phyloP scores from a whole-genome alignment of 1,140 invertebrate species.

The Babylonia areolata region DNA sequence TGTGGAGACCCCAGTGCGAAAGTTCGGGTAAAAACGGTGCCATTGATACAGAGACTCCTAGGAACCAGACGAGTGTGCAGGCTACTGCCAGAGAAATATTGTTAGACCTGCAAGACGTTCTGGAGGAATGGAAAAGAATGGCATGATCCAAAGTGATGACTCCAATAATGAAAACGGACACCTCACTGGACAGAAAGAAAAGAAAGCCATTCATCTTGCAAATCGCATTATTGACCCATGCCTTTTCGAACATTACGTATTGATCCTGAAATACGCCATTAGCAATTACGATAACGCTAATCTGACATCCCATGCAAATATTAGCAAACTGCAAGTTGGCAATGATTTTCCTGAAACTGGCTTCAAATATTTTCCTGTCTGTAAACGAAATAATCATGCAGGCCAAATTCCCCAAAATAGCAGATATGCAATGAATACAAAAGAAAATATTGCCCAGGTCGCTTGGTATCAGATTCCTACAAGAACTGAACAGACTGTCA shows the following conservation, averaged over 20 bases:
- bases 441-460: slow-evolving; percentile 40
- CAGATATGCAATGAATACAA: slow-evolving; percentile 43
- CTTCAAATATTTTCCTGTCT: background rate
- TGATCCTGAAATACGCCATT: slow-evolving; percentile 51
- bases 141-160: slow-evolving; percentile 52
- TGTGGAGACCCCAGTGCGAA: slow-evolving; percentile 48
- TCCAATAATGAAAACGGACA: slow-evolving; percentile 32
- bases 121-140: background rate
- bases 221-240: slow-evolving; percentile 11
- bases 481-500: slow-evolving; percentile 24
- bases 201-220: slow-evolving; percentile 31
- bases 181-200: slow-evolving; percentile 37
- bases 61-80: slow-evolving; percentile 14
- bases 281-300: slow-evolving; percentile 23
- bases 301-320: slow-evolving; percentile 35
- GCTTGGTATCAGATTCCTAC: slow-evolving; percentile 45
- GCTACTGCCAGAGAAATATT: background rate
- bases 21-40: slow-evolving; percentile 26
- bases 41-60: background rate
- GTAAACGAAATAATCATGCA: slow-evolving; percentile 32
- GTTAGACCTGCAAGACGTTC: background rate
- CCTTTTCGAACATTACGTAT: slow-evolving; percentile 17
- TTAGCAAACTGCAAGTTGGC: slow-evolving; percentile 45
- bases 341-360: slow-evolving; percentile 43
- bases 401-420: slow-evolving; percentile 51